Percentiles rank a stretch among this genome's conserved stretches.
phyloP scores from a whole-genome alignment of 2,888 invertebrate species.

The Drosophila crucigera region DNA sequence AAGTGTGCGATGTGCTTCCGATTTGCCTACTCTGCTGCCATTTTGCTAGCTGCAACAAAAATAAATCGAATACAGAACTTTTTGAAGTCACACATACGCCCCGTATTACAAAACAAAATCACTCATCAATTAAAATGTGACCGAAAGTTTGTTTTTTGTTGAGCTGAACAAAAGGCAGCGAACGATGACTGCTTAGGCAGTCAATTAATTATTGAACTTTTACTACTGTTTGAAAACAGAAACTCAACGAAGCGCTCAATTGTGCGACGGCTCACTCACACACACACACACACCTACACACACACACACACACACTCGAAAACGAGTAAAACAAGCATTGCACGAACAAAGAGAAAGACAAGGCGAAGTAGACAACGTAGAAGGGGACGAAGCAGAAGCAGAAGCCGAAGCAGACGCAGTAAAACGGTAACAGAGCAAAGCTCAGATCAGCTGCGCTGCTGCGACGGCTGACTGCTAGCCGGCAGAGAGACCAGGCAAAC shows the following conservation, averaged over 20 bases:
- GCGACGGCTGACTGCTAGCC: conserved; percentile 3
- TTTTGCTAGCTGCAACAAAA: conserved; percentile 2
- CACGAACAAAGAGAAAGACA: conserved; percentile 43
- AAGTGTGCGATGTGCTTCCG: conserved; percentile 71
- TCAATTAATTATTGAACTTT: conserved; percentile 79
- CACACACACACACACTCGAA: conserved; percentile 9
- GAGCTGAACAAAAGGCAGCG: conserved; percentile 44
- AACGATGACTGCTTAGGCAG: conserved; percentile 52
- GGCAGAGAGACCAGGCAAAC: conserved; percentile 45
- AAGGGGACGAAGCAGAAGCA: conserved; percentile 21
- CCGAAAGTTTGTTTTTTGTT: conserved; percentile 28
- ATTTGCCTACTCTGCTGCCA: conserved; percentile 22
- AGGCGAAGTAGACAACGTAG: conserved; percentile 14
- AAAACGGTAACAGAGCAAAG: conserved; percentile 40
- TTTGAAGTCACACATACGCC: conserved; percentile 60
- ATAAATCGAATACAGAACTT: conserved; percentile 20
- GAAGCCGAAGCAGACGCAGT: conserved; percentile 14
- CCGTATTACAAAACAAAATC: conserved; percentile 67
- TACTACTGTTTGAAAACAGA: conserved; percentile 69
- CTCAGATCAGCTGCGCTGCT: conserved; percentile 53
- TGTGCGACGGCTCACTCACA: conserved; percentile 49
- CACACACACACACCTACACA: conserved; percentile 2
- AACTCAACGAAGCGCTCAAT: conserved; percentile 61
- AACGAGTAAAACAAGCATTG: conserved; percentile 41
- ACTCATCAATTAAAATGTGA: conserved; percentile 58